Conservation (phyloP, 2,797 vertebrate genomes). For the Poecilia picta region DNA sequence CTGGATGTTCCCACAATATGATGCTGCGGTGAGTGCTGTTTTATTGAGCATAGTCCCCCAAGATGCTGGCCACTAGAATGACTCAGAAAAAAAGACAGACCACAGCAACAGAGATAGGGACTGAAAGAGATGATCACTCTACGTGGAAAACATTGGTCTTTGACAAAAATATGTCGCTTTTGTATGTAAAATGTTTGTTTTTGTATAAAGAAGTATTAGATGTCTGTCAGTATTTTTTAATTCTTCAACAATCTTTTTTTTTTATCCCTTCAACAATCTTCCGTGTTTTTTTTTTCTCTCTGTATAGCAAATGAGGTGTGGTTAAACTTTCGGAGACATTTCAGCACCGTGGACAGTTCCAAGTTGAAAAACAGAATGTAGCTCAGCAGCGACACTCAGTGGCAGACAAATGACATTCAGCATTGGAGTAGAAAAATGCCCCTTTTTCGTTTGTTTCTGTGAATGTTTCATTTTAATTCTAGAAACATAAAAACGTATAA, state of each 20-base stretch:
- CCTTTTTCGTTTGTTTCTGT: neutral
- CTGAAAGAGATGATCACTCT: neutral
- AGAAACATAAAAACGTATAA: neutral
- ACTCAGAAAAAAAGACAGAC: neutral
- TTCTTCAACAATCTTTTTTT: neutral
- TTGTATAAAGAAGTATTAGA: neutral
- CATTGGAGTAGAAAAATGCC: neutral
- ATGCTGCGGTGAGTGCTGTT: neutral
- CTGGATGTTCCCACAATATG: neutral
- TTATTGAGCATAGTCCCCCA: neutral
- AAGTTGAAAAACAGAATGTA: neutral
- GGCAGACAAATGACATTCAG: constrained; percentile 20
- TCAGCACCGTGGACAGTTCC: constrained; percentile 60
- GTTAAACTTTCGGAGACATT: neutral
- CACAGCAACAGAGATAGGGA: neutral
- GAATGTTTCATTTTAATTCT: neutral
- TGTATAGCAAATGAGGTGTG: neutral
- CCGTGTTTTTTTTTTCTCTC: neutral
- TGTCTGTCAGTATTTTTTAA: neutral
- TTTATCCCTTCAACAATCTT: too few species aligned
- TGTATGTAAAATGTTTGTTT: neutral
- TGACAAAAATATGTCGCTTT: neutral
- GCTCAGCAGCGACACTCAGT: constrained; percentile 51
- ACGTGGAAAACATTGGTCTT: neutral
- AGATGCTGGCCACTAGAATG: neutral